A percentile compares a stretch with the other conserved stretches of the same genome.
phyloP scores from a whole-genome alignment of 2,113 vertebrate species.

The Galbula dea region DNA sequence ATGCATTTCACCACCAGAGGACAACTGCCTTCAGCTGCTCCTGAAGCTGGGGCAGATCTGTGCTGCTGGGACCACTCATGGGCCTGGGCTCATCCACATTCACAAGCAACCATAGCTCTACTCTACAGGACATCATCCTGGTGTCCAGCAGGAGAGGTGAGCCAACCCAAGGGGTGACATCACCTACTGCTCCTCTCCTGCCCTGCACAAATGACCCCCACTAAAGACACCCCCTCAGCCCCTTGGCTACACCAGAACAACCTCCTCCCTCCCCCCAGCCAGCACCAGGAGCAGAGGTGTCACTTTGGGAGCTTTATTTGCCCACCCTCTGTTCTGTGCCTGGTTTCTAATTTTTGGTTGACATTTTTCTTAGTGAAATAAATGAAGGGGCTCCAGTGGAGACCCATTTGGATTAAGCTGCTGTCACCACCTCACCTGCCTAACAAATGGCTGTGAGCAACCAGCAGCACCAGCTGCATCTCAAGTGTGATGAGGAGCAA shows the following conservation, averaged over 20 bases:
- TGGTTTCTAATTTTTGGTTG: constrained; percentile 79
- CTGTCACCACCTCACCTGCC: constrained; percentile 79
- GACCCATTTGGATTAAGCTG: constrained; percentile 79
- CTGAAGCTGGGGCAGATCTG: fast-evolving
- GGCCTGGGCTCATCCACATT: fast-evolving
- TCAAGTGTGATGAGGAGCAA: constrained; percentile 69
- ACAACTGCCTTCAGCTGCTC: neutral
- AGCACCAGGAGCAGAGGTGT: constrained; percentile 33
- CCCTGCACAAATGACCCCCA: neutral
- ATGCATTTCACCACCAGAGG: neutral
- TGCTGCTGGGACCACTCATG: neutral
- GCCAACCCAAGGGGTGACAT: neutral
- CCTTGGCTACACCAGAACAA: neutral
- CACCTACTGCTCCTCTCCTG: fast-evolving
- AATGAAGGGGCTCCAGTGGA: constrained; percentile 79
- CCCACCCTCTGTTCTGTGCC: constrained; percentile 54
- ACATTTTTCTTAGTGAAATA: constrained; percentile 80
- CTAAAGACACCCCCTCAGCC: neutral
- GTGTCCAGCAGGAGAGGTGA: neutral
- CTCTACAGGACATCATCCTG: fast-evolving
- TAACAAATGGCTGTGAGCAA: constrained; percentile 85
- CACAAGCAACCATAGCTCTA: fast-evolving
- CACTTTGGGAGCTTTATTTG: neutral
- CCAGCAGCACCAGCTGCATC: constrained; percentile 71
- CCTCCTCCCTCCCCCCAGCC: neutral